A percentile compares a stretch with the other conserved stretches of the same genome.
These are phyloP conservation scores for Pollenia labialis DNA, from an alignment of 2,888 invertebrate species.

Conservation along the genomic window DNA sequence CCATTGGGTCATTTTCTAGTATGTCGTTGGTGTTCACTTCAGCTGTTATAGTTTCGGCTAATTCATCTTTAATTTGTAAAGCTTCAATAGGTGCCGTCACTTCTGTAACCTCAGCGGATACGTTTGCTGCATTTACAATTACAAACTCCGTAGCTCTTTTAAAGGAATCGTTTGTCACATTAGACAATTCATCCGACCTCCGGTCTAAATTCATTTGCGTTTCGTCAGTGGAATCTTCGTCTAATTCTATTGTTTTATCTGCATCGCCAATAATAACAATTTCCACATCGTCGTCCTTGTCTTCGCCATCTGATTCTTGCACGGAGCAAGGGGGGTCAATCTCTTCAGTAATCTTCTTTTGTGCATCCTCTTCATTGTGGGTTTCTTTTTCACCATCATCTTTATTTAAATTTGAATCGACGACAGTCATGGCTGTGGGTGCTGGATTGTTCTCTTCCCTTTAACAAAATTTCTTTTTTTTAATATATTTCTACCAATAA, in stretches of 20 bases:
- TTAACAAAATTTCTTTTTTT: conserved; percentile 20
- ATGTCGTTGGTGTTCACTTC: conserved; percentile 49
- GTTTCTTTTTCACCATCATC: not conserved
- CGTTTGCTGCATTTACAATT: conserved; percentile 52
- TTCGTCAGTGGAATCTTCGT: conserved; percentile 47
- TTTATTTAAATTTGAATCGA: conserved; percentile 3
- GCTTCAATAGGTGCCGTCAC: conserved; percentile 18
- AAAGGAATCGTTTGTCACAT: not conserved
- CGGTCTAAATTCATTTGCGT: not conserved
- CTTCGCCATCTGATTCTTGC: not conserved
- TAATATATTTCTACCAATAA: not conserved
- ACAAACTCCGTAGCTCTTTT: conserved; percentile 62
- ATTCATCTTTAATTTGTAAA: conserved; percentile 63
- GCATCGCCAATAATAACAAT: conserved; percentile 38
- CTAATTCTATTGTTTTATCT: conserved; percentile 37
- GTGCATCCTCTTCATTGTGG: not conserved
- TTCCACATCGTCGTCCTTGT: conserved; percentile 37
- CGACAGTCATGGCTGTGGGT: not conserved
- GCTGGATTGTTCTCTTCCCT: conserved; percentile 29
- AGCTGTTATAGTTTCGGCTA: conserved; percentile 51
- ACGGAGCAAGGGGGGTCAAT: not conserved
- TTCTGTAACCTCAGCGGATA: not conserved
- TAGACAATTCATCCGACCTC: not conserved
- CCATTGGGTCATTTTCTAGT: conserved; percentile 77
- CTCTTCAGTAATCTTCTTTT: not conserved